Conservation (phyloP, 2,113 vertebrate genomes). For the Bujurquina vittata region DNA sequence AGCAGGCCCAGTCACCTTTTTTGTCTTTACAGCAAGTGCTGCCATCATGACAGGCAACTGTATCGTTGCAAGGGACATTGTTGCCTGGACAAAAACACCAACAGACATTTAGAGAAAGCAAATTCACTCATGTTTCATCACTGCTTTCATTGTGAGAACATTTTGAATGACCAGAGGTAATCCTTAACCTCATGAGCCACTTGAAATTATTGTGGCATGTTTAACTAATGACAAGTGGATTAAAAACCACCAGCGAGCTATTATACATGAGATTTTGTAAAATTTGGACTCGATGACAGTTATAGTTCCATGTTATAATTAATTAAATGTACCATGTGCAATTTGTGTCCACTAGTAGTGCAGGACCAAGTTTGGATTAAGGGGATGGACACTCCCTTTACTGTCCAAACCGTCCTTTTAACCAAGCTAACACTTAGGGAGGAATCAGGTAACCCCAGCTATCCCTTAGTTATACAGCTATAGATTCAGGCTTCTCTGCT, state of each 20-base stretch:
- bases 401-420: no score
- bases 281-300: neutral
- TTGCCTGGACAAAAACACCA: slow-evolving; percentile 16
- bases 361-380: no score
- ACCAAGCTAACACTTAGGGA: no score
- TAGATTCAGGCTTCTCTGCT: no score
- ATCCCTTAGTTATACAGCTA: no score
- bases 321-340: neutral
- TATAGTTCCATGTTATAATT: neutral
- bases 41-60: slow-evolving; percentile 34
- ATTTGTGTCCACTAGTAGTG: neutral
- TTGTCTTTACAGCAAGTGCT: slow-evolving; percentile 61
- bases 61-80: slow-evolving; percentile 38
- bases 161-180: neutral
- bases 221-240: neutral
- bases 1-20: slow-evolving; percentile 58
- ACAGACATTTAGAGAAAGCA: neutral
- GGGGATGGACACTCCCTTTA: no score
- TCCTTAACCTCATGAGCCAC: neutral
- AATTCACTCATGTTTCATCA: accelerated
- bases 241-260: accelerated
- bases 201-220: neutral
- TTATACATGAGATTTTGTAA: neutral
- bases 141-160: neutral
- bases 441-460: no score